These are phyloP conservation scores for Acromyrmex heyeri DNA, from an alignment of 1,140 invertebrate species.

Conservation along the genomic window DNA sequence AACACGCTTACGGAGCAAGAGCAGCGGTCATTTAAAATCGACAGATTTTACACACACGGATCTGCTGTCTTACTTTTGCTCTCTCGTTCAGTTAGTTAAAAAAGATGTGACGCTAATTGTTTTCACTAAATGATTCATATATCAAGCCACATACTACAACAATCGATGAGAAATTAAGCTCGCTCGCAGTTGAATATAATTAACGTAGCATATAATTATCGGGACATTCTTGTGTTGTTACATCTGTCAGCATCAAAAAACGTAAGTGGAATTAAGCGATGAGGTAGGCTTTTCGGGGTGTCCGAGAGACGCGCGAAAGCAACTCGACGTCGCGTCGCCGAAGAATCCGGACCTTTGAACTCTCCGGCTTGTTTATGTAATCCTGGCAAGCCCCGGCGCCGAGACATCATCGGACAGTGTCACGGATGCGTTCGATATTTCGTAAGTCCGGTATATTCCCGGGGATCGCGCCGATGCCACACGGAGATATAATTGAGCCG, in stretches of 20 bases:
- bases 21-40: slow-evolving; percentile 3
- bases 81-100: not conserved
- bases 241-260: not conserved
- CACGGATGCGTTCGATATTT: slow-evolving; percentile 55
- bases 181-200: not conserved
- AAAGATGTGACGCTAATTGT: not conserved
- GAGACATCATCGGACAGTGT: slow-evolving; percentile 45
- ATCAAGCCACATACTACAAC: not conserved
- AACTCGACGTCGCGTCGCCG: not conserved
- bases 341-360: slow-evolving; percentile 56
- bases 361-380: slow-evolving; percentile 42
- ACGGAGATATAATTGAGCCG: slow-evolving; percentile 48
- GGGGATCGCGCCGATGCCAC: slow-evolving; percentile 1
- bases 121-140: not conserved
- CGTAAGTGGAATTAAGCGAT: slow-evolving; percentile 23
- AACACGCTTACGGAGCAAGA: not conserved
- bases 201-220: not conserved
- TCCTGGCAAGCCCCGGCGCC: slow-evolving; percentile 25
- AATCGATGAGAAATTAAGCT: not conserved
- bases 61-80: not conserved
- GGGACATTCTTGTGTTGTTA: not conserved
- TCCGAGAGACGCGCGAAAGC: not conserved
- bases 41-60: not conserved
- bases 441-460: slow-evolving; percentile 14
- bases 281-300: not conserved